Conservation (phyloP, 2,888 invertebrate genomes). For the Drosophila trichaetosa region DNA sequence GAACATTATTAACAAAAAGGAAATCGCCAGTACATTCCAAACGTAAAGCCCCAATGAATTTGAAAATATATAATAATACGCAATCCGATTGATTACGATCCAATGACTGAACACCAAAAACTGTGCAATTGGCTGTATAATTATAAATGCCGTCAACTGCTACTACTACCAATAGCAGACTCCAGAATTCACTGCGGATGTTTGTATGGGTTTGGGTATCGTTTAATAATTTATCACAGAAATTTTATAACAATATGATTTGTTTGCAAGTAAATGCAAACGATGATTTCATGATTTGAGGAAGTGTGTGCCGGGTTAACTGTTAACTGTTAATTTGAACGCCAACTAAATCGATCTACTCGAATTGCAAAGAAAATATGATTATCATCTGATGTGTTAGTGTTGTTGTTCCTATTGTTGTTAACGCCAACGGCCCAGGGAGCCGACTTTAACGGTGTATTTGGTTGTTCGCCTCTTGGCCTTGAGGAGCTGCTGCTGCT, state of each 20-base stretch:
- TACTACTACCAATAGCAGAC: not conserved
- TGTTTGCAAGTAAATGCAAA: constrained; percentile 9
- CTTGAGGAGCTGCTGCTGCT: constrained; percentile 37
- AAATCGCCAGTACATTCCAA: not conserved
- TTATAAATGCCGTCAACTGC: not conserved
- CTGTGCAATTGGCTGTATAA: not conserved
- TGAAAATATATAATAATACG: not conserved
- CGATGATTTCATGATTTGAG: not conserved
- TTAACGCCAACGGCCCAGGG: constrained; percentile 55
- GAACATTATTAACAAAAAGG: not conserved
- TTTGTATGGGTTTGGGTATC: not conserved
- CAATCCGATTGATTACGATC: not conserved
- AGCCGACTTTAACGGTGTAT: constrained; percentile 45
- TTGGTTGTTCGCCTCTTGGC: constrained; percentile 34
- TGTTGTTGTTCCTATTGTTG: too few species aligned
- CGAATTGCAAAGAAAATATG: constrained; percentile 36
- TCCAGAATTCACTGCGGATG: not conserved
- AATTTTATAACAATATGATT: constrained; percentile 39
- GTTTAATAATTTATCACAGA: constrained; percentile 22
- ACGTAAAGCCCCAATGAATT: not conserved
- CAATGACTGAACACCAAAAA: not conserved
- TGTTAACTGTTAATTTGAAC: constrained; percentile 43
- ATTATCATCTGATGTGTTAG: not conserved
- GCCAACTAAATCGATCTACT: constrained; percentile 27
- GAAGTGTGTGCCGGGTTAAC: constrained; percentile 9